Evolutionary conservation across 2,113 vertebrate species (phyloP), one percentile per base, ranked within the genome.

Genomic region (Syngnathus scovelli): DNA sequence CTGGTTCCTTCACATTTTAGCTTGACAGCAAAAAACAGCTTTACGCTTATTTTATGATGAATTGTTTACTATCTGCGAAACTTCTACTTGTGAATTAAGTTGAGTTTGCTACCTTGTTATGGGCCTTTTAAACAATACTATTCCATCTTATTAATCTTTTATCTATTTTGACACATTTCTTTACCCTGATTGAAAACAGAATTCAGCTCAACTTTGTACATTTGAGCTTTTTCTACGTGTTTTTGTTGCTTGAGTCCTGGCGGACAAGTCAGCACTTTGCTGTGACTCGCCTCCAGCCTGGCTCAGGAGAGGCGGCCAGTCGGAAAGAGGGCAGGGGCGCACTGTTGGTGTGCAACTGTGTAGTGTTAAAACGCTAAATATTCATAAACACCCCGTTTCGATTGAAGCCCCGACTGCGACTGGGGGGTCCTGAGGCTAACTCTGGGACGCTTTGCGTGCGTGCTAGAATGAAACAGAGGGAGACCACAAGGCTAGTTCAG

Each of bases 311-410:
- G 39, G 41, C 27, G 27, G 27, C 27, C 27, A 18, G 21, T 54
- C 11, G 5, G 27, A 33, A 36, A 39, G 39, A 69, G 37, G 81
- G 62, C 19, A 19, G 0, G 8, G 59, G 59, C 6, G 59, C 61
- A 69, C 74, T 70, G 78, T 69, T 81, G 84, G 69, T 73, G 67
- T 82, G 80, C 1, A 49, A 21, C 59, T 44, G 74, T 85, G 73
- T 71, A 44, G 71, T 71, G 84, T 77, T 82, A 80, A 83, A 58
- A 85, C 72, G 80, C 81, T 88, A 87, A 88, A 89, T 89, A 89
- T 89, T 89, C 85, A 89, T 88, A 86, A 85, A 87, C 61, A 82
- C 61, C 63, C 78, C 65, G 13, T 58, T 72, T 81, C 76, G 80
- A 81, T 62, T 70, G 78, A 84, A 78, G 78, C 85, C 85, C 68